These are phyloP conservation scores for Malurus melanocephalus DNA, from an alignment of 2,113 vertebrate genomes.

Conservation along the genomic window DNA sequence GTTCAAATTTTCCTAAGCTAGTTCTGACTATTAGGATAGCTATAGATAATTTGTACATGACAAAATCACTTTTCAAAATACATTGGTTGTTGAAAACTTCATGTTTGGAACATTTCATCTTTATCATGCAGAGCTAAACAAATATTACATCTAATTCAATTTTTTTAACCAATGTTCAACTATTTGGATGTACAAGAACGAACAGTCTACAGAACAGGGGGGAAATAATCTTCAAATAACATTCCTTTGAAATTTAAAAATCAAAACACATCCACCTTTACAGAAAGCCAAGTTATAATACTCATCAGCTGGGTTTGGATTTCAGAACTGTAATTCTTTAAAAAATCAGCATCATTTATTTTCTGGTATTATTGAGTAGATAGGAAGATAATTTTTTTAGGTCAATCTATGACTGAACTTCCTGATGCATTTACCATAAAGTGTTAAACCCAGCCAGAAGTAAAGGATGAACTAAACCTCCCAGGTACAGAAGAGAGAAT, in stretches of 20 bases:
- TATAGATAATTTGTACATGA: neutral
- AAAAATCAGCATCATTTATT: neutral
- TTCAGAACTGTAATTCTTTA: neutral
- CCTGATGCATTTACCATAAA: neutral
- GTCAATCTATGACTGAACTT: neutral
- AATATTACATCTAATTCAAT: neutral
- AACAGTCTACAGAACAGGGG: neutral
- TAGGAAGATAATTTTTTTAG: neutral
- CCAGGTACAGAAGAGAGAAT: neutral
- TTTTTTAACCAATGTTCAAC: neutral
- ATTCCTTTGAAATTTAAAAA: neutral
- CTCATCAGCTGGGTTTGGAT: neutral
- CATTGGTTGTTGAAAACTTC: neutral
- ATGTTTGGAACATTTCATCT: neutral
- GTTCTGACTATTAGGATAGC: neutral
- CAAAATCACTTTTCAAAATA: neutral
- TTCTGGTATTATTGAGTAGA: neutral
- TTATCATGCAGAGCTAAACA: neutral
- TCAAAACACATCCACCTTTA: neutral
- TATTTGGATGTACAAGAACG: neutral
- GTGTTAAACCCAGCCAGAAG: neutral
- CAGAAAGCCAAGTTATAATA: neutral
- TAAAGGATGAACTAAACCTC: neutral
- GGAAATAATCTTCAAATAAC: neutral
- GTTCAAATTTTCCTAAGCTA: neutral